A percentile compares a stretch with the other conserved stretches of the same genome.
phyloP scores from a whole-genome alignment of 2,113 vertebrate species.

The Eptatretus burgeri region DNA sequence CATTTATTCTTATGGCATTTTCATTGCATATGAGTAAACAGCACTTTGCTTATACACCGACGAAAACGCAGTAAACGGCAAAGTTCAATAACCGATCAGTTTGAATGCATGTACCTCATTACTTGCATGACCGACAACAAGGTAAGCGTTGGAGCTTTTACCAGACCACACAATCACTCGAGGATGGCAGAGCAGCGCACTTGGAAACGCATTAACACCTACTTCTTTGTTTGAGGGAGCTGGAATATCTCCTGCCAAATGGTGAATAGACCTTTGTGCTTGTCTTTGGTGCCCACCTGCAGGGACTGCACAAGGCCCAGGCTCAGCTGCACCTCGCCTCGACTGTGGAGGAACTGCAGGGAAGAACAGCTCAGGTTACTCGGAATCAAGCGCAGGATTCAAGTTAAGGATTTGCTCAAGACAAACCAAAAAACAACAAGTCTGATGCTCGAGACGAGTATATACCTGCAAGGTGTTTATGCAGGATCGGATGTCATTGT shows the following conservation, averaged over 20 bases:
- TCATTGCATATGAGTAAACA: no score
- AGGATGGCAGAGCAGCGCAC: no score
- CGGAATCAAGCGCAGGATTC: neutral
- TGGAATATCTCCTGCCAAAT: conserved; percentile 87
- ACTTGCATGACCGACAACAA: neutral
- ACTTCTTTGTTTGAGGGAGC: conserved; percentile 50
- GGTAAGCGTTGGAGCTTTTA: neutral
- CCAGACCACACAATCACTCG: neutral
- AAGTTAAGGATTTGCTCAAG: neutral
- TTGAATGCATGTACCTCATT: no score
- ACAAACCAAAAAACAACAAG: no score
- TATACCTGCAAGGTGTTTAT: conserved; percentile 70
- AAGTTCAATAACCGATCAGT: no score
- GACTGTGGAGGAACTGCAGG: conserved; percentile 46
- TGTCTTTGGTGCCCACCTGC: conserved; percentile 56
- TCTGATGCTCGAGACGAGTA: neutral
- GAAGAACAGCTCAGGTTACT: neutral
- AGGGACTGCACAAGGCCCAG: conserved; percentile 27
- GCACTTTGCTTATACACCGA: no score
- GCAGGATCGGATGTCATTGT: conserved; percentile 65
- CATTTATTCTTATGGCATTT: no score
- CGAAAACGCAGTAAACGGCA: no score
- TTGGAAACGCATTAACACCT: neutral
- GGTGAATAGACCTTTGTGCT: conserved; percentile 63
- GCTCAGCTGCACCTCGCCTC: conserved; percentile 35